Evolutionary conservation across 1,140 invertebrate genomes (phyloP).

Genomic region (Scaptomyza graminum): DNA sequence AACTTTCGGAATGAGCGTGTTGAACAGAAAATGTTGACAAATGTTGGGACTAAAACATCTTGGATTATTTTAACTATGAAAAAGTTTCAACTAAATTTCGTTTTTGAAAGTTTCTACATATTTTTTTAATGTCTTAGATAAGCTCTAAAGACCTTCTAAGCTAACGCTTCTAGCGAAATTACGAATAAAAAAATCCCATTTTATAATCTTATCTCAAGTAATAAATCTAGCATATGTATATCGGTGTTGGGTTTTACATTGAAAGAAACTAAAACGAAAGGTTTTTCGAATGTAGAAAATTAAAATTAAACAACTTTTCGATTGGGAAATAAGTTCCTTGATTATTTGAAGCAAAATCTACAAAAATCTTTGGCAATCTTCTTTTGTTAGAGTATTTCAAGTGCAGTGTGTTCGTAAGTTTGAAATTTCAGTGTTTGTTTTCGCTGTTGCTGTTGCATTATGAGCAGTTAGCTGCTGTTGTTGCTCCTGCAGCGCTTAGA

Average conservation of each 20-base stretch:
- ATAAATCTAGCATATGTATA: slow-evolving; percentile 1
- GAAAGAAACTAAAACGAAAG: no score
- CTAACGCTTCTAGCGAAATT: neutral
- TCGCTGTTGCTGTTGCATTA: slow-evolving; percentile 28
- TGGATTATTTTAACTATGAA: no score
- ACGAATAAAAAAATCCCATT: neutral
- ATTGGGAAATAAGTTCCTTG: no score
- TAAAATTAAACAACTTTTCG: neutral
- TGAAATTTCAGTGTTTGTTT: neutral
- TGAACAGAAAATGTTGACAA: no score
- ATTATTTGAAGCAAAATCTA: neutral
- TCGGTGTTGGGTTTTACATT: no score
- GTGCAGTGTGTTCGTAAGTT: neutral
- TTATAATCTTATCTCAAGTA: slow-evolving; percentile 11
- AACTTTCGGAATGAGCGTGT: neutral
- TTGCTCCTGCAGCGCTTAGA: slow-evolving; percentile 50
- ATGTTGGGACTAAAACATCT: no score
- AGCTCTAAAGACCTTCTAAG: neutral
- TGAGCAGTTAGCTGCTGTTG: slow-evolving; percentile 3
- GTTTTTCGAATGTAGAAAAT: neutral
- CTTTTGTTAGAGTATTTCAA: slow-evolving; percentile 10
- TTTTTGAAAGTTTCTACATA: neutral
- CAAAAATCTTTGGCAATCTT: neutral
- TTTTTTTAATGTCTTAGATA: neutral
- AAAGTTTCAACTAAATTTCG: no score